Evolutionary conservation across 2,113 vertebrate species (phyloP).

Genomic region (Benitochromis conjunctus): DNA sequence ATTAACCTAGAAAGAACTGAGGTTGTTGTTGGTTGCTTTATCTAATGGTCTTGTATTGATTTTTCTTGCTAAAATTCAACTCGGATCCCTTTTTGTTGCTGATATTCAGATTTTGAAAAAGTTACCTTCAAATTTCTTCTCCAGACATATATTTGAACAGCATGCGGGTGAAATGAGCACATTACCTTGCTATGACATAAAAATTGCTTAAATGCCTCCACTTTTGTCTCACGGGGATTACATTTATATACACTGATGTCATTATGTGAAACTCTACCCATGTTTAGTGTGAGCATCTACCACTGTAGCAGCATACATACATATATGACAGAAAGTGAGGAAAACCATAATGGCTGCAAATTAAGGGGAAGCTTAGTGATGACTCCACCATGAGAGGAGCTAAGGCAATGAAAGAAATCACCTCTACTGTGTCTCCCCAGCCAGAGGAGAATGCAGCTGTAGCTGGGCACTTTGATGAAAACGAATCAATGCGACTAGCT

Average conservation of each 20-base stretch:
- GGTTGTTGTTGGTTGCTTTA: background rate
- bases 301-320: background rate
- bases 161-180: background rate
- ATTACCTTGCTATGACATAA: background rate
- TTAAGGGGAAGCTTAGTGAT: background rate
- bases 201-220: background rate
- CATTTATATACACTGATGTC: background rate
- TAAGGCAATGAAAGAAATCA: background rate
- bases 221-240: background rate
- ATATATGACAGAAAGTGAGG: background rate
- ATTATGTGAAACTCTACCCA: background rate
- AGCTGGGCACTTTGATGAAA: constrained; percentile 1
- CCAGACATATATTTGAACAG: background rate
- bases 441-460: constrained; percentile 3
- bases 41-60: background rate
- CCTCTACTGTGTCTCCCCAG: background rate
- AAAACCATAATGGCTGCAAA: background rate
- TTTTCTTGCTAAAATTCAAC: background rate
- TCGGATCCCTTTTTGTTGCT: background rate
- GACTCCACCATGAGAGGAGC: background rate
- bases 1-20: background rate
- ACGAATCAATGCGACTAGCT: background rate
- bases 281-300: background rate
- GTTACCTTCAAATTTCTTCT: background rate
- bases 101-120: background rate